Evolutionary conservation across 2,888 invertebrate genomes (phyloP), one percentile per base, ranked within the genome.

Genomic region (Digitonthophagus gazella): DNA sequence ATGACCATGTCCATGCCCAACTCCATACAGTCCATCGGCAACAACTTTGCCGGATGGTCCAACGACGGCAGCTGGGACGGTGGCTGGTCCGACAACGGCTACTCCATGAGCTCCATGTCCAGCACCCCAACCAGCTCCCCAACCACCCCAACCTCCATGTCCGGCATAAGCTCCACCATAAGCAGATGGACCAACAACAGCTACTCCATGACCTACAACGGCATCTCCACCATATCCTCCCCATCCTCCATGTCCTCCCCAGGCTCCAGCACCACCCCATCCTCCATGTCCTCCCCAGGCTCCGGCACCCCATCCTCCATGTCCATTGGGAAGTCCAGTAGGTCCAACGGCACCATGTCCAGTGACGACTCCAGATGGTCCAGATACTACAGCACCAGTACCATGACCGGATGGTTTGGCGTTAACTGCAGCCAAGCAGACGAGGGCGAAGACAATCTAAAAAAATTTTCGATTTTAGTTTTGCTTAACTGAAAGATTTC

Each of bases 1-100:
- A 19, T 61, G 61, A 18, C 66, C 72, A 65, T 72, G 72, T 18
- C 71, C 69, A 64, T 70, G 70, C 11, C 71, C 69, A 63, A 73
- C 67, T 71, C 77, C 79, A 74, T 76, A 77, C 58, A 76, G 75
- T 65, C 79, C 79, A 71, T 76, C 76, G 69, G 78, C 77, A 19
- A 71, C 73, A 56, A 78, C 73, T 72, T 75, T 77, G 44, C 78
- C 78, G 64, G 77, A 70, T 66, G 78, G 78, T 66, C 78, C 77
- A 15, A 75, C 74, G 18, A 78, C 74, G 55, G 77, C 74, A 57
- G 76, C 76, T 19, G 78, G 76, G 14, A 75, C 78, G 66, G 79
- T 78, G 65, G 73, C 75, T 65, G 79, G 79, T 68, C 79, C 79
- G 54, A 73, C 73, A 11, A 80, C 74, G 15, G 77, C 74, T 64